Percentiles rank a stretch among this genome's conserved stretches.
Evolutionary conservation across 2,888 invertebrate genomes (phyloP).

Genomic region (Nemotelus pantherinus): DNA sequence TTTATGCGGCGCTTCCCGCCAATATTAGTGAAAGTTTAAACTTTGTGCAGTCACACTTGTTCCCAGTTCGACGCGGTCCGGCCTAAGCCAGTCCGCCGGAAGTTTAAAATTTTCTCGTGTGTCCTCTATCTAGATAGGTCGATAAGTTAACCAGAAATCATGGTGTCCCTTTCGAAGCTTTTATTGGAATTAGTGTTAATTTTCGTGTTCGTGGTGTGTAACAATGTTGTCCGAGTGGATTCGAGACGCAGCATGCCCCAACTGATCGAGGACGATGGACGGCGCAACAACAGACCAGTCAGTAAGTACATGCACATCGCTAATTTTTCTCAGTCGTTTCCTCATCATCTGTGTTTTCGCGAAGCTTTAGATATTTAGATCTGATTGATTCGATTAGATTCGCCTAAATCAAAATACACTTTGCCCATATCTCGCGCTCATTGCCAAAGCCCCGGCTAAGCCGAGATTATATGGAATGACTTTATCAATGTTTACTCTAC

Average conservation of each 20-base stretch:
- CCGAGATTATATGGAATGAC: background rate
- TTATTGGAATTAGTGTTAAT: conserved; percentile 16
- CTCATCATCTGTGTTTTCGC: too few relatives aligned
- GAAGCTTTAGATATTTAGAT: too few relatives aligned
- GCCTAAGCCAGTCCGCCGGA: background rate
- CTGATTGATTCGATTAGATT: too few relatives aligned
- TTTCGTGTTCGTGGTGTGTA: background rate
- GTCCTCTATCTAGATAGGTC: background rate
- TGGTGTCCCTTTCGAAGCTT: conserved; percentile 8
- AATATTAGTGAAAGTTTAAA: background rate
- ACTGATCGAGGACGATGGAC: conserved; percentile 74
- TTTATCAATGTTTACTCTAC: background rate
- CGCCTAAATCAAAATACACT: too few relatives aligned
- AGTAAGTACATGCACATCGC: conserved; percentile 67
- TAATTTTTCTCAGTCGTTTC: too few relatives aligned
- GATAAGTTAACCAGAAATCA: background rate
- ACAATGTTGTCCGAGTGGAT: conserved; percentile 53
- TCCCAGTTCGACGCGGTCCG: conserved; percentile 48
- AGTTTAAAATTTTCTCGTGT: background rate
- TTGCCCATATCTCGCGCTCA: too few relatives aligned
- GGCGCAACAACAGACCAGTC: conserved; percentile 73
- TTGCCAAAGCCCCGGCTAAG: too few relatives aligned
- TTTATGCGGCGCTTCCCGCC: background rate
- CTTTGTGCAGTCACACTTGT: background rate
- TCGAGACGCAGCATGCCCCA: conserved; percentile 72